phyloP scores from a whole-genome alignment of 2,888 invertebrate genomes.

The Drosophila pseudotakahashii region DNA sequence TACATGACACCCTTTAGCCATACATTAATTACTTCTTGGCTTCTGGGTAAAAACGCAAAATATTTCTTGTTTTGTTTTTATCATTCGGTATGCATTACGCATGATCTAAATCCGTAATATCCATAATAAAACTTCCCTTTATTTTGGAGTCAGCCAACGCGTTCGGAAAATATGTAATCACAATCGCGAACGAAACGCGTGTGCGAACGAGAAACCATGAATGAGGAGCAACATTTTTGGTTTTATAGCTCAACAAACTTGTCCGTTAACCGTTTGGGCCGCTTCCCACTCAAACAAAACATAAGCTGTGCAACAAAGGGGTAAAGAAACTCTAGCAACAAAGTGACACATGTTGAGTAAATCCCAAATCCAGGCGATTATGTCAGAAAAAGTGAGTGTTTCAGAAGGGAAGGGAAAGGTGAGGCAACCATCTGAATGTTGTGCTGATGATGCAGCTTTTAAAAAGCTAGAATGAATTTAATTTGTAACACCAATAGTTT shows the following conservation, averaged over 20 bases:
- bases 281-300: slow-evolving; percentile 29
- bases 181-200: not conserved
- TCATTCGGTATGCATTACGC: too few relatives aligned
- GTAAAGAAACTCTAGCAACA: slow-evolving; percentile 36
- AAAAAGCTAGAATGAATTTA: not conserved
- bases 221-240: slow-evolving; percentile 36
- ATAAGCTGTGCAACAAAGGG: slow-evolving; percentile 53
- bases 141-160: not conserved
- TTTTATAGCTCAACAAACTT: slow-evolving; percentile 35
- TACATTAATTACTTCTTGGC: too few relatives aligned
- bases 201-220: slow-evolving; percentile 1
- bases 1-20: too few relatives aligned
- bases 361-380: slow-evolving; percentile 52
- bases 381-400: slow-evolving; percentile 48
- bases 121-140: not conserved
- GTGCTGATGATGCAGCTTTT: not conserved
- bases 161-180: not conserved
- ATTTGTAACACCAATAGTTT: not conserved
- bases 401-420: slow-evolving; percentile 1
- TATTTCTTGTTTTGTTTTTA: too few relatives aligned
- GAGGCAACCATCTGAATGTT: not conserved
- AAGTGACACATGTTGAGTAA: slow-evolving; percentile 51
- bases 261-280: slow-evolving; percentile 30
- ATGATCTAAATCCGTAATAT: not conserved
- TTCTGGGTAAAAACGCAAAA: too few relatives aligned